A percentile compares a stretch with the other conserved stretches of the same genome.
phyloP scores from a whole-genome alignment of 1,140 invertebrate genomes.

The Diorhabda sublineata region DNA sequence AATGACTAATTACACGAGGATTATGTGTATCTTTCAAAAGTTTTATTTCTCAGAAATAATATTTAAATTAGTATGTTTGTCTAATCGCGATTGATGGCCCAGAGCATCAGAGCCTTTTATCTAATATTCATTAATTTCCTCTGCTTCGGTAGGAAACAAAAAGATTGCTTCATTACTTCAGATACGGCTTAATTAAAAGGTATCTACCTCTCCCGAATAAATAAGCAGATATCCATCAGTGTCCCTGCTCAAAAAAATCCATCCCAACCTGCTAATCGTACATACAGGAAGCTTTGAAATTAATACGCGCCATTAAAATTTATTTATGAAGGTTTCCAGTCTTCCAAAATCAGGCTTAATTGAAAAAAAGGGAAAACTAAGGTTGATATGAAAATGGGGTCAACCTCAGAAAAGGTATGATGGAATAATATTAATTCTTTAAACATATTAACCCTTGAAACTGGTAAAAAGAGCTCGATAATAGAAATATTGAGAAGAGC shows the following conservation, averaged over 20 bases:
- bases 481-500: too few species aligned
- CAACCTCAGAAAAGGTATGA: not conserved
- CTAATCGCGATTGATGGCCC: not conserved
- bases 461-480: too few species aligned
- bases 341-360: not conserved
- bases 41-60: not conserved
- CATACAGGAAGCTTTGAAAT: constrained; percentile 2
- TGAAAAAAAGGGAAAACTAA: not conserved
- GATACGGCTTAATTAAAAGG: constrained; percentile 2
- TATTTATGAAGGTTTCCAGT: constrained; percentile 2
- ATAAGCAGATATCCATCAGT: constrained; percentile 2
- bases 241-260: constrained; percentile 1
- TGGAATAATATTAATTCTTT: not conserved
- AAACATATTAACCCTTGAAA: too few species aligned
- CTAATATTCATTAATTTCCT: not conserved
- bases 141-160: not conserved
- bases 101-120: not conserved
- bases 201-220: not conserved
- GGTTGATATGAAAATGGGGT: not conserved
- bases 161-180: constrained; percentile 2
- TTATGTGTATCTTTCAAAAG: not conserved
- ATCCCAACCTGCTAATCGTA: constrained; percentile 1
- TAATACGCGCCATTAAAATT: constrained; percentile 2
- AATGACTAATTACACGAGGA: too few species aligned
- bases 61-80: not conserved